Base-by-base conservation (phyloP, 92 coral and sea anemone species). In the Zoanthus solanderi region DNA sequence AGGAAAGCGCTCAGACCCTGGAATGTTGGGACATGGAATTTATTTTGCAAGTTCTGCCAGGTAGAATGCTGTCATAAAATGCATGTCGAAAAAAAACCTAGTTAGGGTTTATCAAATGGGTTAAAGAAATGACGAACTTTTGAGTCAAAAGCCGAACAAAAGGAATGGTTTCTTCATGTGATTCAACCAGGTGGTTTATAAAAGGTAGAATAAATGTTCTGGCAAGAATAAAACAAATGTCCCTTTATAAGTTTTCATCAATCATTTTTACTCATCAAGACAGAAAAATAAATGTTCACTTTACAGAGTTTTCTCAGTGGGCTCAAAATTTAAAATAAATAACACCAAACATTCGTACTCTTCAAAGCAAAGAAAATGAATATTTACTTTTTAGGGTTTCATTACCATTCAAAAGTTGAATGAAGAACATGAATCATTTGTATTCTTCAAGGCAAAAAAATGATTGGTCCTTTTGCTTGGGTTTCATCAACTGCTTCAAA, bases 1-100 rank as follows among this genome's bases (percentile, higher is more conserved):
- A 46, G 99, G 99, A 32, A 89, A 93, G 76, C 89, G 99, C 16
- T 93, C 98, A 16, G 99, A 97, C 69, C 89, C 96, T 53, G 99
- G 99, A 57, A 93, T 92, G 96, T 83, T 97, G 78, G 99, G 99
- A 46, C 87, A 93, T 42, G 99, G 98, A 6, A 94, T 97, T 61
- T 97, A 97, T 89, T 97, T 97, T 83, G 97, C 96, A 17, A 90
- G 88, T 46, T 92, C 94, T 17, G 91, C 96, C 18, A 92, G 98
- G 98, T 95, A 78, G 15, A 83, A 63, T 58, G 23, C 18, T n/a
- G 7, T 10, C 14, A 16, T 1, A 23, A 16, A 0, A 7, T 7
- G 56, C 10, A 50, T 50, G 56, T 11, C 1, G 56, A 50, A 50
- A 11, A 50, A 50, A 50, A 50, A 7, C 0, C 9, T 50, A 50